Evolutionary conservation across 2,113 vertebrate genomes (phyloP).

Genomic region (Oreocharis arfaki): DNA sequence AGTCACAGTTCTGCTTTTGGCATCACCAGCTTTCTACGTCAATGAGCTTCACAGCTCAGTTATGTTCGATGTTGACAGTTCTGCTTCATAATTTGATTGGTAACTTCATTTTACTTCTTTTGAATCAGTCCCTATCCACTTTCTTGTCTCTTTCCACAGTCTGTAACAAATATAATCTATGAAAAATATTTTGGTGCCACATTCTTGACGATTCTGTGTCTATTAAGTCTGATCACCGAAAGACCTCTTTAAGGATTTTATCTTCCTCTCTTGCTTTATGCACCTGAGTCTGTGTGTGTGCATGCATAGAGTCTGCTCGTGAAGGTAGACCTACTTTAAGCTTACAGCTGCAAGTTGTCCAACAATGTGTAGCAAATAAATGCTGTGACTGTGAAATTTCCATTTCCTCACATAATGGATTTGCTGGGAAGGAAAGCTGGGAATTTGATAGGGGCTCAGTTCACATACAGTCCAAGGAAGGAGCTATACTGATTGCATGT

Average conservation of each 20-base stretch:
- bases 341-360: background rate
- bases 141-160: background rate
- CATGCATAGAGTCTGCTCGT: background rate
- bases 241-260: background rate
- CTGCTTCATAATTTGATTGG: background rate
- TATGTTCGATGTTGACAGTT: background rate
- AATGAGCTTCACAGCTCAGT: background rate
- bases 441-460: background rate
- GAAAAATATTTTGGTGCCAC: background rate
- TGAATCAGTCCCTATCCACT: background rate
- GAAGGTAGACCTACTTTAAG: background rate
- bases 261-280: background rate
- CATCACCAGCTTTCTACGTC: background rate
- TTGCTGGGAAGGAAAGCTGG: background rate
- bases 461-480: background rate
- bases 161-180: background rate
- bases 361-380: background rate
- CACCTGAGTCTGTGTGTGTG: background rate
- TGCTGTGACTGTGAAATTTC: slow-evolving; percentile 26
- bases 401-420: background rate
- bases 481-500: background rate
- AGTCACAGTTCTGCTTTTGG: background rate
- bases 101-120: background rate
- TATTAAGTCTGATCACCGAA: background rate
- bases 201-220: background rate